Base-by-base conservation (phyloP, 2,113 vertebrate species). In the Chrysochloris asiatica region DNA sequence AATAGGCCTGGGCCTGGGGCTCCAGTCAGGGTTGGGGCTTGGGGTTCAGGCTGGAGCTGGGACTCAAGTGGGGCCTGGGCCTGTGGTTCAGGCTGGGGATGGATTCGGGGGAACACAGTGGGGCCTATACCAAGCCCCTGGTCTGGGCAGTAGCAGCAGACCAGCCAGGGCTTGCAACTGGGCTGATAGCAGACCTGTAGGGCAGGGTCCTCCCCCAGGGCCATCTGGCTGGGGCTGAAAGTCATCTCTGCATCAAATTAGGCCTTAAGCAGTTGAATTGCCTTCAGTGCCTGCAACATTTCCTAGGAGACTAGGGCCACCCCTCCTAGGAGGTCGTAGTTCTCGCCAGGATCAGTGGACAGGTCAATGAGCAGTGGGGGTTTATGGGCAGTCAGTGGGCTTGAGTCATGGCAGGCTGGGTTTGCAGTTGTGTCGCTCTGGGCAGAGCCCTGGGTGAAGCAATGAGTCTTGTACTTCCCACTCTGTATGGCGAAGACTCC, bases 381-480 rank as follows among this genome's bases (percentile, higher is more conserved):
- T 43, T 98, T 89, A 0, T 99, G 98, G 11, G 95, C 24, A 7
- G 96, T 98, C 21, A 98, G 95, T 24, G 61, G 43, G 16, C 95
- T 95, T 0, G 96, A 79, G 0, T 96, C 93, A 0, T 98, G 96
- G 91, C 99, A 99, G 92, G 98, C 98, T 6, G 86, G 82, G 93
- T 99, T 99, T 0, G 98, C 98, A 0, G 98, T 99, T 0, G 97
- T 98, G 7, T 82, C 97, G 0, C 99, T 99, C 83, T 98, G 99
- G 16, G 96, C 28, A 13, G 98, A 97, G 36, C 99, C 99, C 96
- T 97, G 96, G 0, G 99, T 99, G 88, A 98, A 99, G 97, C 98
- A 99, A 83, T 99, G 99, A 0, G 99, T 99, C 96, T 99, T 99
- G 98, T 99, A 99, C 50, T 98, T 98, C 1, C 98, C 98, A 1